Percentiles rank a stretch among this genome's conserved stretches.
These are phyloP conservation scores for Lycaon pictus DNA, from an alignment of 2,113 vertebrate species.

Conservation along the genomic window DNA sequence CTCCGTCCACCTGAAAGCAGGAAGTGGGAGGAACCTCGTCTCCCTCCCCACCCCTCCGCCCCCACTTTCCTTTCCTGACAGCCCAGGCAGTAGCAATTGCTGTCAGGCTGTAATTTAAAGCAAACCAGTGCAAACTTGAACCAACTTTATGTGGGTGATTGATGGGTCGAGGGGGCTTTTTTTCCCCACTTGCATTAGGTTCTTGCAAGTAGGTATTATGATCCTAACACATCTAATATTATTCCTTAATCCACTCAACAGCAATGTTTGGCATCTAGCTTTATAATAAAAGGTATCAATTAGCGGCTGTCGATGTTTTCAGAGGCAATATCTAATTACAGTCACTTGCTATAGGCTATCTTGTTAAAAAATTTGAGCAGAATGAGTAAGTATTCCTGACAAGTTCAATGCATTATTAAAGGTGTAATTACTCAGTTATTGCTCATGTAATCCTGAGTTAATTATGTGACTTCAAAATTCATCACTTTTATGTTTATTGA, in stretches of 20 bases:
- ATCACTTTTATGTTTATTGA: conserved; percentile 92
- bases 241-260: conserved; percentile 85
- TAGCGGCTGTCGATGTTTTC: conserved; percentile 90
- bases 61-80: conserved; percentile 56
- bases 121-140: conserved; percentile 76
- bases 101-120: conserved; percentile 78
- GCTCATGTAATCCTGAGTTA: conserved; percentile 90
- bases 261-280: conserved; percentile 87
- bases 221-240: conserved; percentile 81
- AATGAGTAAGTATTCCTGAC: conserved; percentile 91
- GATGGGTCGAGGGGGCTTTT: conserved; percentile 68
- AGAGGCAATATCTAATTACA: conserved; percentile 89
- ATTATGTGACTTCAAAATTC: conserved; percentile 90
- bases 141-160: conserved; percentile 71
- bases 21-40: background rate
- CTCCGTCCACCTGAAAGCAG: background rate
- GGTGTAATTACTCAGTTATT: conserved; percentile 91
- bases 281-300: conserved; percentile 91
- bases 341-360: conserved; percentile 90
- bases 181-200: conserved; percentile 62
- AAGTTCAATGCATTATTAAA: conserved; percentile 92
- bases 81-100: conserved; percentile 34
- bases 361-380: conserved; percentile 91
- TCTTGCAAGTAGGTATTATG: conserved; percentile 76
- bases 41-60: background rate